These are phyloP conservation scores for Smutsia gigantea DNA, from an alignment of 2,797 vertebrate species.

Conservation along the genomic window DNA sequence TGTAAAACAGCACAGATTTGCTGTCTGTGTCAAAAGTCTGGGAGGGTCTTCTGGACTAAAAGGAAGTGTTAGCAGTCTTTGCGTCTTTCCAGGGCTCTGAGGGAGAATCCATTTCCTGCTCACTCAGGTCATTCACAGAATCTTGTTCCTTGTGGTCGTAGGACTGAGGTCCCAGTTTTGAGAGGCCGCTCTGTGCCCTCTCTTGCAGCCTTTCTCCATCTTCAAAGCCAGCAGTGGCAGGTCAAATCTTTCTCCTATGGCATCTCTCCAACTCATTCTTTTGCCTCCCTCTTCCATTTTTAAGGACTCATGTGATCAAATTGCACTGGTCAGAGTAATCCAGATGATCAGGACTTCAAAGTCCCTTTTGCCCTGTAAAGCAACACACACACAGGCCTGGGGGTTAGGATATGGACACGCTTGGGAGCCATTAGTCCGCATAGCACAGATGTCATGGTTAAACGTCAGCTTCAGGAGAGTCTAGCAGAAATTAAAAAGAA, in stretches of 20 bases:
- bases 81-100: neutral
- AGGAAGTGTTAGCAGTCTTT: neutral
- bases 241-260: neutral
- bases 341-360: no score
- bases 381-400: neutral
- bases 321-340: neutral
- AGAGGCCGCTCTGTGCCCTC: no score
- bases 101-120: neutral
- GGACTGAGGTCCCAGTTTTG: neutral
- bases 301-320: rapidly evolving
- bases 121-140: neutral
- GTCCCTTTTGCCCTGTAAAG: neutral
- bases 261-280: neutral
- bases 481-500: neutral
- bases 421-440: neutral
- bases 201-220: neutral
- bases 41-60: neutral
- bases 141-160: neutral
- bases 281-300: neutral
- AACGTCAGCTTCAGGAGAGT: neutral
- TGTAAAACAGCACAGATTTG: neutral
- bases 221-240: neutral
- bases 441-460: neutral
- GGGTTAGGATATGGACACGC: neutral
- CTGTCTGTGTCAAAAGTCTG: neutral